A percentile compares a stretch with the other conserved stretches of the same genome.
Conservation (phyloP, 2,888 invertebrate genomes). For the Sthenelais limicola region DNA sequence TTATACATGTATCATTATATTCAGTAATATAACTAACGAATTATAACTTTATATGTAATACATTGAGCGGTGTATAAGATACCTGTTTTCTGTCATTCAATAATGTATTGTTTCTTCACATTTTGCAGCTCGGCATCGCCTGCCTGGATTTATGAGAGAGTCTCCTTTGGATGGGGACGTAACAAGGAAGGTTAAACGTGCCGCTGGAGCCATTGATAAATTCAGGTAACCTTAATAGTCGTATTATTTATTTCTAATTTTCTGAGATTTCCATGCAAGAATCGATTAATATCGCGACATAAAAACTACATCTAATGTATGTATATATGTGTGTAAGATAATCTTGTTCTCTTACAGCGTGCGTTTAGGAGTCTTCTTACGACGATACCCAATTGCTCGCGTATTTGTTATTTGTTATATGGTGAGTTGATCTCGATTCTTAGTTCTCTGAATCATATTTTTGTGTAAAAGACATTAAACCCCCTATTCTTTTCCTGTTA, state of each 20-base stretch:
- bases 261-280: neutral
- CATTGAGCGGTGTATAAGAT: no score
- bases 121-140: constrained; percentile 71
- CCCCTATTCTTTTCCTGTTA: no score
- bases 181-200: constrained; percentile 83
- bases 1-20: neutral
- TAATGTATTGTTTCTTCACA: no score
- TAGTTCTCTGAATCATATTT: neutral
- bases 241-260: neutral
- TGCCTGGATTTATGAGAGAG: constrained; percentile 82
- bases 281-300: neutral
- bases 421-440: constrained; percentile 71
- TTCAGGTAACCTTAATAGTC: constrained; percentile 76
- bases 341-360: constrained; percentile 74
- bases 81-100: no score
- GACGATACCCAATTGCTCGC: constrained; percentile 86
- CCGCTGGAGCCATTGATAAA: constrained; percentile 83
- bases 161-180: constrained; percentile 84
- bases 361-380: constrained; percentile 83
- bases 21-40: neutral
- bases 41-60: no score
- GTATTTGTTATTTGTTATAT: constrained; percentile 88
- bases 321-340: no score
- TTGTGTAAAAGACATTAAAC: neutral
- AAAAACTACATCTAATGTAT: no score